A percentile compares a stretch with the other conserved stretches of the same genome.
phyloP scores from a whole-genome alignment of 2,888 invertebrate genomes.

The Microchrysa polita region DNA sequence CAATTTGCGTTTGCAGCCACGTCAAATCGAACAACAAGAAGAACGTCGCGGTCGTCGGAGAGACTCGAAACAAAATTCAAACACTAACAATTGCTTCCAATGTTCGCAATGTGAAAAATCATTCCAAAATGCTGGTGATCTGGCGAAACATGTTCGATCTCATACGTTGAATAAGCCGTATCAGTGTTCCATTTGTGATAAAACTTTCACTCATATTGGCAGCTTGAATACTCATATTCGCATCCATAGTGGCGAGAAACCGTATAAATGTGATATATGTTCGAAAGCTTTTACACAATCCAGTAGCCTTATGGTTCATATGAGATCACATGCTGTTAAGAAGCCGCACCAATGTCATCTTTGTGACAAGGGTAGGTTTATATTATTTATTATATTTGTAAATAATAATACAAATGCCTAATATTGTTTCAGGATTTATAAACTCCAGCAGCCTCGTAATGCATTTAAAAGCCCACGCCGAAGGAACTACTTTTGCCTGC shows the following conservation, averaged over 20 bases:
- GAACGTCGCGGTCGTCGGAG: constrained; percentile 32
- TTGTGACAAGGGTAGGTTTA: constrained; percentile 61
- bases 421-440: constrained; percentile 56
- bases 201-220: constrained; percentile 64
- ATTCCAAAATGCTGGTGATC: constrained; percentile 63
- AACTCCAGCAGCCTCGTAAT: constrained; percentile 61
- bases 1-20: constrained; percentile 21
- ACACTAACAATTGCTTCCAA: constrained; percentile 56
- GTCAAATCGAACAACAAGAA: constrained; percentile 12
- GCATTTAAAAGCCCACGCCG: constrained; percentile 60
- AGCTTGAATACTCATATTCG: constrained; percentile 64
- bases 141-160: constrained; percentile 64
- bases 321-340: constrained; percentile 61
- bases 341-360: constrained; percentile 63
- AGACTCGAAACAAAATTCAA: constrained; percentile 12
- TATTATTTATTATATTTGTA: constrained; percentile 7
- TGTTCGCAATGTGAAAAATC: constrained; percentile 63
- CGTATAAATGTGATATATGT: constrained; percentile 64
- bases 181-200: constrained; percentile 63
- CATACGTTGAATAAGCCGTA: constrained; percentile 64
- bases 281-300: constrained; percentile 64
- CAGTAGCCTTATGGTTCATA: constrained; percentile 64
- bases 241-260: constrained; percentile 64
- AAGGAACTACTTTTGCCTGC: constrained; percentile 59
- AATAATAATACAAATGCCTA: no score